Percentiles rank a stretch among this genome's conserved stretches.
These are phyloP conservation scores for Dasypus novemcinctus DNA, from an alignment of 2,113 vertebrate genomes.

Conservation along the genomic window DNA sequence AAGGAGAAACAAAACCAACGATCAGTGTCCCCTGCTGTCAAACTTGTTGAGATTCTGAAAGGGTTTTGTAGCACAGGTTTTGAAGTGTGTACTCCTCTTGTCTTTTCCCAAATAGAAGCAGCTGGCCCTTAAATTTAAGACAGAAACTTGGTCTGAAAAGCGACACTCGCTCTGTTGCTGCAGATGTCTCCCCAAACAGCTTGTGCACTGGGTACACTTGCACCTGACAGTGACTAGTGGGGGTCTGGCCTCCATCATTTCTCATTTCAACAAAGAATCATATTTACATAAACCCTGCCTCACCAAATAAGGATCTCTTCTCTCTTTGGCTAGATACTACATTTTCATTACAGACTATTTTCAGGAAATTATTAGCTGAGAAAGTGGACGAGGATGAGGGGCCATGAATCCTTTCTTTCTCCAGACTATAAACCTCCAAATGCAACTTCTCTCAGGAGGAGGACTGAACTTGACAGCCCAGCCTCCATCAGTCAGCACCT, in stretches of 20 bases:
- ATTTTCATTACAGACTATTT: neutral
- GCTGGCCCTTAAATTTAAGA: constrained; percentile 49
- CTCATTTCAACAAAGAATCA: constrained; percentile 25
- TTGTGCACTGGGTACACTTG: neutral
- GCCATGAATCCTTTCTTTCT: neutral
- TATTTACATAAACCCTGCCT: neutral
- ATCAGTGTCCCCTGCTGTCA: neutral
- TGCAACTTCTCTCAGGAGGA: neutral
- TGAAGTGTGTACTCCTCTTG: constrained; percentile 27
- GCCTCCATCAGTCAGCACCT: neutral
- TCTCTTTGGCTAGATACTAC: constrained; percentile 8
- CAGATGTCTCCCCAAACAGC: constrained; percentile 38
- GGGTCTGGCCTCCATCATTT: neutral
- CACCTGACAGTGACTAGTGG: constrained; percentile 56
- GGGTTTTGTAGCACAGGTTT: neutral
- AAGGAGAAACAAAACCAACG: neutral
- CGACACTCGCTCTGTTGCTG: neutral
- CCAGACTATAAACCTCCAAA: neutral
- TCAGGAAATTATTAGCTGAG: neutral
- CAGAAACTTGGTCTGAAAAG: constrained; percentile 47
- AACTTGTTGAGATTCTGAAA: constrained; percentile 12
- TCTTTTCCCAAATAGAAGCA: constrained; percentile 56
- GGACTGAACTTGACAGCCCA: neutral
- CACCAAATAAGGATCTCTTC: constrained; percentile 41
- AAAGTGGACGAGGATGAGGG: neutral